phyloP scores from a whole-genome alignment of 2,888 invertebrate genomes.

The Nymphalis polychloros region DNA sequence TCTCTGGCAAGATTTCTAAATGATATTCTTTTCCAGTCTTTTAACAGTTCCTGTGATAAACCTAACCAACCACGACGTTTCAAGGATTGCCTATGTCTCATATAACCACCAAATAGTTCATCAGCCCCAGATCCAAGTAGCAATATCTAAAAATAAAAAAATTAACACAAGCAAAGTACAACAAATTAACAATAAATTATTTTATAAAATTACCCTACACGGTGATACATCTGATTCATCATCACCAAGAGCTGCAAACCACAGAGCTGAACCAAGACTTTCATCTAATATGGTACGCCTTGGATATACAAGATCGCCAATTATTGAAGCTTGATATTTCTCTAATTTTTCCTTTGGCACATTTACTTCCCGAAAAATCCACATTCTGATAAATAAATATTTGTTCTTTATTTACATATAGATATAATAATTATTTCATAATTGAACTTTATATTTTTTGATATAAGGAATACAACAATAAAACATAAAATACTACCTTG shows the following conservation, averaged over 20 bases:
- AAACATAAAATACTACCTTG: slow-evolving; percentile 58
- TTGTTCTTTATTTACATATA: neutral
- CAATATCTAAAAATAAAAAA: slow-evolving; percentile 82
- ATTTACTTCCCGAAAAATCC: slow-evolving; percentile 93
- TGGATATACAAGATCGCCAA: slow-evolving; percentile 92
- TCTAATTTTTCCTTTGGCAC: slow-evolving; percentile 85
- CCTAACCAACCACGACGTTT: slow-evolving; percentile 81
- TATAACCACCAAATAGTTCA: slow-evolving; percentile 97
- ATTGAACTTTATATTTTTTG: neutral
- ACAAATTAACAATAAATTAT: neutral
- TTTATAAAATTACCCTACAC: slow-evolving; percentile 79
- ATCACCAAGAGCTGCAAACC: slow-evolving; percentile 94
- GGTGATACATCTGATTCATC: slow-evolving; percentile 81
- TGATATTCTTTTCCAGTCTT: slow-evolving; percentile 93
- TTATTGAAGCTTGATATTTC: slow-evolving; percentile 76
- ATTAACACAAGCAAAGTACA: neutral
- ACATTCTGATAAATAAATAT: slow-evolving; percentile 75
- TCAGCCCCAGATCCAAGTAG: slow-evolving; percentile 97
- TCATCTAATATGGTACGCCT: slow-evolving; percentile 95
- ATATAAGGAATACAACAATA: neutral
- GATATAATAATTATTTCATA: neutral
- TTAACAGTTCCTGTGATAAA: slow-evolving; percentile 83
- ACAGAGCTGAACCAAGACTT: slow-evolving; percentile 96
- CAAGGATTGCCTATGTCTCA: slow-evolving; percentile 90
- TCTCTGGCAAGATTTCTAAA: slow-evolving; percentile 96